phyloP scores from a whole-genome alignment of 2,797 vertebrate species.

The Xenentodon cancila region DNA sequence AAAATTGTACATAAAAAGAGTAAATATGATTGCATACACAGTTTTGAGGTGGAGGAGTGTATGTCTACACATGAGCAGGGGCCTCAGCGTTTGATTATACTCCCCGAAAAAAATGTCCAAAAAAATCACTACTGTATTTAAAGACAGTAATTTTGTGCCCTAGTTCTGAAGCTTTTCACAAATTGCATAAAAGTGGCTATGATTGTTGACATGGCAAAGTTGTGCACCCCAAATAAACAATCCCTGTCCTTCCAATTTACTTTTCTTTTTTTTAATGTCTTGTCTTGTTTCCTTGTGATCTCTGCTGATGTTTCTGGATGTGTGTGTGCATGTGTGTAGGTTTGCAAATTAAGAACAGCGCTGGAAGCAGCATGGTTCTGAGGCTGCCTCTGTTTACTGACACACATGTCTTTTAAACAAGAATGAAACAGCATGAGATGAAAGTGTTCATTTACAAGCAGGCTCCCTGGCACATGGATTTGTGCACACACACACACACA shows the following conservation, averaged over 20 bases:
- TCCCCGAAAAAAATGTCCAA: no score
- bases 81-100: background rate
- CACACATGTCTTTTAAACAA: constrained; percentile 55
- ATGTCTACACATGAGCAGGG: background rate
- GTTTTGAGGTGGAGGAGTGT: background rate
- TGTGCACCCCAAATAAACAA: constrained; percentile 61
- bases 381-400: constrained; percentile 56
- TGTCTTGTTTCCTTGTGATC: constrained; percentile 64
- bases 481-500: constrained; percentile 17
- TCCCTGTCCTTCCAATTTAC: background rate
- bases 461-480: background rate
- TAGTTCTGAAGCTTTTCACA: constrained; percentile 35
- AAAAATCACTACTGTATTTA: no score
- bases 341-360: constrained; percentile 70
- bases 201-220: constrained; percentile 53
- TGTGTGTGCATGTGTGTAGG: constrained; percentile 22
- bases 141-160: no score
- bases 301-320: constrained; percentile 47
- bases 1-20: background rate
- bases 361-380: constrained; percentile 50
- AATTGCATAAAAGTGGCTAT: constrained; percentile 33
- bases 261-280: constrained; percentile 47
- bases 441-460: constrained; percentile 56
- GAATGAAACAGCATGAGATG: constrained; percentile 58
- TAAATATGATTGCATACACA: background rate